phyloP scores from a whole-genome alignment of 2,797 vertebrate genomes.

The Sebastes vulpes region DNA sequence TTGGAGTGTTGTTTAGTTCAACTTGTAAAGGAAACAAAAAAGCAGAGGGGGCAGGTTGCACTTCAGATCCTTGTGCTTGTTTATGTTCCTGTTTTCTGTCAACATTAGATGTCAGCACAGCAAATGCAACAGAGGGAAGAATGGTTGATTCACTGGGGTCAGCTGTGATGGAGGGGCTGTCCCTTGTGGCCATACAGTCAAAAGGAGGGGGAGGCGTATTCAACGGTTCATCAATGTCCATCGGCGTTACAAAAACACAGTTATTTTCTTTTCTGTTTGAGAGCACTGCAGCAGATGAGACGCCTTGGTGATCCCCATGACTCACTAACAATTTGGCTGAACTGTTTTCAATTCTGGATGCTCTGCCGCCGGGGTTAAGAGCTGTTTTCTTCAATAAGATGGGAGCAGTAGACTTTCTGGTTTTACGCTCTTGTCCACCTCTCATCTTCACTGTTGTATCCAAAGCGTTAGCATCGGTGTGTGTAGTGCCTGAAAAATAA shows the following conservation, averaged over 20 bases:
- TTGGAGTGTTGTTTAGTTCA: slow-evolving; percentile 19
- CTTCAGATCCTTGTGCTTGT: slow-evolving; percentile 7
- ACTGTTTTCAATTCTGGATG: slow-evolving; percentile 73
- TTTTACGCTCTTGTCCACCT: slow-evolving; percentile 70
- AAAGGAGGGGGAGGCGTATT: slow-evolving; percentile 45
- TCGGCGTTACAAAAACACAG: slow-evolving; percentile 42
- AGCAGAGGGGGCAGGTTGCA: background rate
- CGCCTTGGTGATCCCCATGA: slow-evolving; percentile 25
- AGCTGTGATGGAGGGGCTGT: slow-evolving; percentile 10
- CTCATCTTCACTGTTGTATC: slow-evolving; percentile 56
- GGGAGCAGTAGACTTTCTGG: slow-evolving; percentile 67
- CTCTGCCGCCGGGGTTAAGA: slow-evolving; percentile 35
- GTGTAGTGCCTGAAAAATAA: slow-evolving; percentile 60
- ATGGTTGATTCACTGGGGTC: background rate
- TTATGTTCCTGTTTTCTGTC: slow-evolving; percentile 23
- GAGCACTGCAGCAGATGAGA: slow-evolving; percentile 17
- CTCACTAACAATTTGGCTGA: slow-evolving; percentile 62
- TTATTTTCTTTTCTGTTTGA: slow-evolving; percentile 32
- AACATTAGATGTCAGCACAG: background rate
- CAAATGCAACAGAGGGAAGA: background rate
- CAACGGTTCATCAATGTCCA: slow-evolving; percentile 76
- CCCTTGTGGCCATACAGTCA: slow-evolving; percentile 26
- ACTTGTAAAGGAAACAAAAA: slow-evolving; percentile 23
- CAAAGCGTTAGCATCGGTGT: slow-evolving; percentile 38
- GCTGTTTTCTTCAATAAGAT: slow-evolving; percentile 60